These are phyloP conservation scores for Trachelus troglodyta DNA, from an alignment of 2,888 invertebrate genomes.

Conservation along the genomic window DNA sequence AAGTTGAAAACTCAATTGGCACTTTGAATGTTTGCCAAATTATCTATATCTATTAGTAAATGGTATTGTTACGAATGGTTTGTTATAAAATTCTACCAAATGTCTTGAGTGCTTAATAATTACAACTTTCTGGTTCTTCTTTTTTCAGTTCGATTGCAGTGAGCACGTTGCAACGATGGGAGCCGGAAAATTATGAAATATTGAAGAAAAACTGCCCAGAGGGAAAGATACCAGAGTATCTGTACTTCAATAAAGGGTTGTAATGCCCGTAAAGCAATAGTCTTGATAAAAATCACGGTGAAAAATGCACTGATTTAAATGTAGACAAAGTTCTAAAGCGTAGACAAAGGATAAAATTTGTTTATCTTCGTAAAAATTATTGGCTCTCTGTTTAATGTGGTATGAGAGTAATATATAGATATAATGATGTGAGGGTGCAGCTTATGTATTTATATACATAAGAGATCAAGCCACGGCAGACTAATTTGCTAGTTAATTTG, in stretches of 20 bases:
- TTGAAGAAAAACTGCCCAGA: constrained; percentile 75
- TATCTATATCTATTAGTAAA: neutral
- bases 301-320: neutral
- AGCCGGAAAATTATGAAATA: constrained; percentile 78
- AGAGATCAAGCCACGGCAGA: neutral
- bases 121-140: constrained; percentile 24
- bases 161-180: constrained; percentile 78
- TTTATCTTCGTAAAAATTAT: neutral
- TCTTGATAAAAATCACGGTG: neutral
- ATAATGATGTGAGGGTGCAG: neutral
- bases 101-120: neutral
- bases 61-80: neutral
- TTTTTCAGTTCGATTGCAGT: constrained; percentile 77
- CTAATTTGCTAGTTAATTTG: neutral
- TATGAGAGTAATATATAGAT: neutral
- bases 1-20: neutral
- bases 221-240: constrained; percentile 74
- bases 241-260: constrained; percentile 92
- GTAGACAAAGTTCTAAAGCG: neutral
- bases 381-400: neutral
- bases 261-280: constrained; percentile 65
- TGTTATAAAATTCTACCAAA: neutral
- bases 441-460: neutral
- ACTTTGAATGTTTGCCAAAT: neutral
- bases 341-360: neutral